Evolutionary conservation across 2,113 vertebrate genomes (phyloP), one percentile per base, ranked within the genome.

Genomic region (Rynchops niger): DNA sequence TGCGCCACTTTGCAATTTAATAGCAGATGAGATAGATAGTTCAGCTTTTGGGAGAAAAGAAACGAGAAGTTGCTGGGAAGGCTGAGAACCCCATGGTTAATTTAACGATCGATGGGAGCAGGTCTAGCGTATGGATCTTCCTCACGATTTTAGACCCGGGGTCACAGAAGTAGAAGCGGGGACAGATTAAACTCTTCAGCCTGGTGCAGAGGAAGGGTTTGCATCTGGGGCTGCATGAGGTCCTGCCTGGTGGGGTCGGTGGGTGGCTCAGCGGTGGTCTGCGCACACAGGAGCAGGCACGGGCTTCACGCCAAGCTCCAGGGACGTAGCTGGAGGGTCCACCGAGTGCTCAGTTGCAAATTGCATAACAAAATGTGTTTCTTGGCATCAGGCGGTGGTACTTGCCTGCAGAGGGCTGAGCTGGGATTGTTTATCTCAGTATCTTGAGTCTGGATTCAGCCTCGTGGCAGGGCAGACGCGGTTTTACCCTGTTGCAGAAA

Each of bases 71-170:
- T 88, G 23, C 34, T 90, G 65, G 53, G 42, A 49, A 47, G 58
- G 11, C 70, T 63, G 30, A 59, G 30, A 87, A 74, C n/a, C 74
- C 49, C 10, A 1, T 0, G 0, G 13, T n/a, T 86, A 22, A 16
- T 40, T 59, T 61, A 49, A 84, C 1, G 5, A 42, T 38, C 0
- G 0, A 8, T 0, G 0, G 34, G 34, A 72, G 17, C 40, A 42
- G 52, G 34, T 61, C 62, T 40, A 6, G 16, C 0, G 3, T 34
- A 4, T 42, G 45, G 52, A 27, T 73, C 63, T 84, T 43, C 71
- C 65, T 86, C 22, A 5, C 1, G 3, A 6, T 73, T 87, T 82
- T 73, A 91, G 34, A 65, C n/a, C 4, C 2, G 0, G 1, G 3
- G 56, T 80, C 16, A 2, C 70, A 59, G 76, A 45, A 55, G 20